Conservation (phyloP, 2,797 vertebrate genomes). For the Oreochromis mossambicus region DNA sequence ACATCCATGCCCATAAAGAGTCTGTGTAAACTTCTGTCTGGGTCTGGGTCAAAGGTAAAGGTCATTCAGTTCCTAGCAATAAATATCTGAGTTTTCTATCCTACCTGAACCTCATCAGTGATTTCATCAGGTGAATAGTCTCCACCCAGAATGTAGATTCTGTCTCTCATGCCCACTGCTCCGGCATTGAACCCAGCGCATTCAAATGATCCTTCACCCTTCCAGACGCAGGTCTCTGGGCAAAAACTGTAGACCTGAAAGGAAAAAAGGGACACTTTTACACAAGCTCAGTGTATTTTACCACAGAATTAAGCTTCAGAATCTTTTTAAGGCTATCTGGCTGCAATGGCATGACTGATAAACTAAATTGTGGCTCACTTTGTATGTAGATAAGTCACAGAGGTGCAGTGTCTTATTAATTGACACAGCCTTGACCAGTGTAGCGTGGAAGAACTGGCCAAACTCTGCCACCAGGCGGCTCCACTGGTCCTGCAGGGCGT, state of each 20-base stretch:
- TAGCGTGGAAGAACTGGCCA: conserved; percentile 95
- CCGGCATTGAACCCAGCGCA: conserved; percentile 97
- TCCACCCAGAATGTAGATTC: conserved; percentile 95
- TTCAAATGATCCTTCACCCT: conserved; percentile 93
- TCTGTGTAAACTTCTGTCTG: neutral
- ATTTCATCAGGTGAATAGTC: conserved; percentile 97
- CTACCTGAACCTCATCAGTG: conserved; percentile 94
- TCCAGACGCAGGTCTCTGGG: conserved; percentile 91
- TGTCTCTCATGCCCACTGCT: conserved; percentile 87
- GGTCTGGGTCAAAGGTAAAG: neutral
- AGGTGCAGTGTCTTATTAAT: conserved; percentile 87
- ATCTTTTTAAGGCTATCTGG: neutral
- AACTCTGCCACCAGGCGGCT: conserved; percentile 93
- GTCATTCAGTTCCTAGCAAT: neutral
- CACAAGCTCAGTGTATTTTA: neutral
- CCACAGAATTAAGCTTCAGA: neutral
- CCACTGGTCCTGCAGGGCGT: conserved; percentile 88
- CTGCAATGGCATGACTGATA: neutral
- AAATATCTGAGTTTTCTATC: neutral
- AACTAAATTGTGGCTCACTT: conserved; percentile 56
- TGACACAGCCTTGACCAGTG: conserved; percentile 90
- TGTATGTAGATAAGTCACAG: conserved; percentile 96
- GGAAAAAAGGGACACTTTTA: neutral
- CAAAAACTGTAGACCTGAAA: conserved; percentile 90
- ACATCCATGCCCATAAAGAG: neutral